phyloP scores from a whole-genome alignment of 2,797 vertebrate genomes.

The Sebastes aleutianus region DNA sequence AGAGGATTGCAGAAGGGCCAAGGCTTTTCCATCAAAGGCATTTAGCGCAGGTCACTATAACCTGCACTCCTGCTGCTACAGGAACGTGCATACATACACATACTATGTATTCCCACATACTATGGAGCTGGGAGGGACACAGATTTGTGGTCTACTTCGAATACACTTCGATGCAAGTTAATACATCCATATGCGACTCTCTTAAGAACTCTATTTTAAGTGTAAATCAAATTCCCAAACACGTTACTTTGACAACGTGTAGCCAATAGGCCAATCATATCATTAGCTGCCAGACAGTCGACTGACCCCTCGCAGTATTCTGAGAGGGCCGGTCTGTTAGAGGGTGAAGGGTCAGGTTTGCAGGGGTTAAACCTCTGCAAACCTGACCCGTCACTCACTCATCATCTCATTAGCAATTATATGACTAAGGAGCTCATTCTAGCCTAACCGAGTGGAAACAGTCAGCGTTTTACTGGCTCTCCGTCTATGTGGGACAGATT shows the following conservation, averaged over 20 bases:
- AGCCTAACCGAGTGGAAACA: constrained; percentile 61
- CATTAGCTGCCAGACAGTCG: neutral
- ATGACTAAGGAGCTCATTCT: constrained; percentile 76
- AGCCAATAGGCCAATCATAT: neutral
- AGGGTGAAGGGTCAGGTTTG: constrained; percentile 56
- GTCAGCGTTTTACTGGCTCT: constrained; percentile 71
- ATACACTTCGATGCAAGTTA: neutral
- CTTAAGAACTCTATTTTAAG: neutral
- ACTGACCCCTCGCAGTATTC: neutral
- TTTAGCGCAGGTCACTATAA: constrained; percentile 77
- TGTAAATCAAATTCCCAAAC: neutral
- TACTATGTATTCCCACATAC: neutral
- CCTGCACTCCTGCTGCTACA: constrained; percentile 47
- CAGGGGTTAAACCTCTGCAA: constrained; percentile 58
- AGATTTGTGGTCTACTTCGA: neutral
- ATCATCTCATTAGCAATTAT: constrained; percentile 81
- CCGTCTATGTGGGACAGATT: constrained; percentile 33
- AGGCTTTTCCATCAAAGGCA: constrained; percentile 78
- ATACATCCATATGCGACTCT: neutral
- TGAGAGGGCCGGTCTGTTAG: neutral
- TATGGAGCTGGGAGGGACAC: neutral
- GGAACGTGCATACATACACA: neutral
- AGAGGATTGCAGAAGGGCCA: constrained; percentile 79
- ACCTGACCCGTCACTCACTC: constrained; percentile 60
- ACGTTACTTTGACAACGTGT: neutral